Percentiles rank a stretch among this genome's conserved stretches.
phyloP scores from a whole-genome alignment of 2,797 vertebrate species.

The Alauda arvensis region DNA sequence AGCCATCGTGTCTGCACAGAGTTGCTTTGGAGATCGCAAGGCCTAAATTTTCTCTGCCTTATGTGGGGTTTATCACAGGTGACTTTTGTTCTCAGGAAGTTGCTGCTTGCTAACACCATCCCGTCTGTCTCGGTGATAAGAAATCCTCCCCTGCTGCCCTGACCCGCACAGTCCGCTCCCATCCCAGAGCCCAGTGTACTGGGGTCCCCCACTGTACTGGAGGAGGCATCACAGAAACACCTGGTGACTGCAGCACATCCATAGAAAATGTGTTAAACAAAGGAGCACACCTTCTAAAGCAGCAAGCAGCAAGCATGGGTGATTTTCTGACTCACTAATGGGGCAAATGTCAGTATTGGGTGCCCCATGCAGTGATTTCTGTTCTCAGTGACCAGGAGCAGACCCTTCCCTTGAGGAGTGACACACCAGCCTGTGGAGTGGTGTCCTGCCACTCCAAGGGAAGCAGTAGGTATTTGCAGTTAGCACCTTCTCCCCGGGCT shows the following conservation, averaged over 20 bases:
- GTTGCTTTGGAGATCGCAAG: not conserved
- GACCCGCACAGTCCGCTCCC: not conserved
- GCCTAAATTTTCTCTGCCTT: not conserved
- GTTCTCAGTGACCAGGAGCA: not conserved
- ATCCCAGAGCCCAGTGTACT: not conserved
- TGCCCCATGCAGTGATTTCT: not conserved
- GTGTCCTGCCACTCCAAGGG: not conserved
- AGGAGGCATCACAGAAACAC: not conserved
- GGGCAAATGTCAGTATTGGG: not conserved
- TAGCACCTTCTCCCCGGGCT: not conserved
- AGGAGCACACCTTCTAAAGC: not conserved
- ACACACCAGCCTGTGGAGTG: not conserved
- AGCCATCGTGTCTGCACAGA: not conserved
- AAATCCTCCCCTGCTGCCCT: not conserved
- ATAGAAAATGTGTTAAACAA: not conserved
- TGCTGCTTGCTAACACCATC: not conserved
- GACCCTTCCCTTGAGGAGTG: not conserved
- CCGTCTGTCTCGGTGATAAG: not conserved
- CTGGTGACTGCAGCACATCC: not conserved
- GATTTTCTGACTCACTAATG: not conserved
- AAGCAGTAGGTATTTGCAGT: constrained; percentile 23
- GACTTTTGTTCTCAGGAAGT: not conserved
- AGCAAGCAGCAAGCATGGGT: accelerated
- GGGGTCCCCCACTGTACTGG: not conserved
- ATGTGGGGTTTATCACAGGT: not conserved